Base-by-base conservation (phyloP, 2,797 vertebrate species). In the Sebastes iracundus region DNA sequence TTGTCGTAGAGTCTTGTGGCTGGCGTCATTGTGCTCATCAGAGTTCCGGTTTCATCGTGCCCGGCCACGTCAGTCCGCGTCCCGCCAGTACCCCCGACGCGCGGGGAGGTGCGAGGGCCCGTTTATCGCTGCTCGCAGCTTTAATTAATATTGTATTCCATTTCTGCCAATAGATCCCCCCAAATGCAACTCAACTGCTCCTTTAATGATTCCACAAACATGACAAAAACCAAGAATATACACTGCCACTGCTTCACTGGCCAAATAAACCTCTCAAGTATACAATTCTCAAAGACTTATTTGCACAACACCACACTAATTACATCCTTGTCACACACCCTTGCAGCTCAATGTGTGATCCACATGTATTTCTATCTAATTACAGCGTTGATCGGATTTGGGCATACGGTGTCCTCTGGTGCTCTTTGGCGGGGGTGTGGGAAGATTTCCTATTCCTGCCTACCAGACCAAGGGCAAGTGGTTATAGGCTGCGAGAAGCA, bases 311-410 rank as follows among this genome's bases (percentile, higher is more conserved):
- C 55, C 60, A 38, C 75, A 72, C 81, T 92, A 91, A 92, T 92
- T 90, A 88, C 60, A 82, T 27, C 28, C 85, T 56, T 18, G 77
- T 81, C 67, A 42, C 79, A 58, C 79, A 78, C 52, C 75, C 38
- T 76, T 38, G 69, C 60, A 46, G 6, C 81, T 86, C 55, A 85
- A 79, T 82, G 88, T 90, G 88, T 83, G 84, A 90, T 73, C 83
- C 82, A 80, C 79, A 68, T 88, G 87, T 82, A 84, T 84, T 79
- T 86, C 75, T 58, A 73, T 69, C 66, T 92, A 92, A 93, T 94
- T 92, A 93, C 89, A 89, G 80, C 10, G 53, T 72, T 32, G 60
- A 82, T 90, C 66, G 74, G 68, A 90, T 72, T 82, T 25, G 60
- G 56, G 62, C 56, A 56, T 75, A 58, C 38, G 81, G 84, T 67